phyloP scores from a whole-genome alignment of 2,888 invertebrate species.

The Branchellion lobata region DNA sequence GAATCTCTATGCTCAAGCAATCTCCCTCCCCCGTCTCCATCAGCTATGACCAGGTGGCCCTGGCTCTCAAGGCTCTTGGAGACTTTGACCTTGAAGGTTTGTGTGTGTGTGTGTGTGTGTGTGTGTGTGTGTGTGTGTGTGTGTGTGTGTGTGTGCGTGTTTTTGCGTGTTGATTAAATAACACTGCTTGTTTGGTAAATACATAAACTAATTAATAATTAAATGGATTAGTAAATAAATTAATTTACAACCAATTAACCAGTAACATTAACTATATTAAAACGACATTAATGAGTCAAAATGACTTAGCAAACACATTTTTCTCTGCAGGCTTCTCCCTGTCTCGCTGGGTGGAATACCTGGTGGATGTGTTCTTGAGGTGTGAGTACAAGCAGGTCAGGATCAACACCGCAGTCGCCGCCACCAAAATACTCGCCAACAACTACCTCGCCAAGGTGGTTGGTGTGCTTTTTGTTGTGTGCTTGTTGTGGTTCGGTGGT shows the following conservation, averaged over 20 bases:
- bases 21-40: conserved; percentile 54
- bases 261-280: no score
- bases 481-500: no score
- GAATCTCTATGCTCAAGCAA: neutral
- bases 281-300: no score
- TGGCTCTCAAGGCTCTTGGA: conserved; percentile 88
- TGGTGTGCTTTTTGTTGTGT: neutral
- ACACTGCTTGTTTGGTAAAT: no score
- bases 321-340: conserved; percentile 78
- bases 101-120: conserved; percentile 15
- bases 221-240: no score
- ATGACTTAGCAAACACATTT: no score
- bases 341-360: conserved; percentile 85
- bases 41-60: conserved; percentile 80
- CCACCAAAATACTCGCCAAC: conserved; percentile 59
- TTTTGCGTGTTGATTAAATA: no score
- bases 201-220: no score
- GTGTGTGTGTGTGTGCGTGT: no score
- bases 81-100: conserved; percentile 80
- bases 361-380: conserved; percentile 85
- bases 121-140: no score
- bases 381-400: conserved; percentile 88
- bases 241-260: no score
- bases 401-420: conserved; percentile 89
- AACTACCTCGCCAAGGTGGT: neutral